Conservation (phyloP, 2,888 invertebrate species). For the Lysandra bellargus region DNA sequence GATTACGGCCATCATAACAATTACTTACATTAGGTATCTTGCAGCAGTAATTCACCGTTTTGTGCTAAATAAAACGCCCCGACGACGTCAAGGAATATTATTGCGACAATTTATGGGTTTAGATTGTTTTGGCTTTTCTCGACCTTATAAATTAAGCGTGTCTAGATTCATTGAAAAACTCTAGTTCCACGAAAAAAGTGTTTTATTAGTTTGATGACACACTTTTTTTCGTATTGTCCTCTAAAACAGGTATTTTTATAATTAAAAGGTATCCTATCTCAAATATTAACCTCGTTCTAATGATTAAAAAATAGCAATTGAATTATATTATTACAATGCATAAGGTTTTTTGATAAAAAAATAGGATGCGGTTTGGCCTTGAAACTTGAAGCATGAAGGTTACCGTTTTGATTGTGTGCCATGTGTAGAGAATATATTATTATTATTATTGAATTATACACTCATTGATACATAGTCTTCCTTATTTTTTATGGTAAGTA, state of each 20-base stretch:
- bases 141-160: background rate
- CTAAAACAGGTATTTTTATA: background rate
- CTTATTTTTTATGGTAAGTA: too few species aligned
- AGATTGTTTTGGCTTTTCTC: conserved; percentile 16
- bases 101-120: background rate
- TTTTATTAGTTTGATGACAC: background rate
- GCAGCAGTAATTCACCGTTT: background rate
- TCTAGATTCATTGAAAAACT: background rate
- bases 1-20: background rate
- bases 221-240: background rate
- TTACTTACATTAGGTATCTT: background rate
- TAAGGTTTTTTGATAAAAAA: background rate
- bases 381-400: background rate
- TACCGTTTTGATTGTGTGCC: background rate
- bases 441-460: too few species aligned
- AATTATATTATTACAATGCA: background rate
- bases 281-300: background rate
- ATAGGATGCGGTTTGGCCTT: background rate
- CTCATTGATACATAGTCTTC: too few species aligned
- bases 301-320: background rate
- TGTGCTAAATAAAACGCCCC: background rate
- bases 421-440: too few species aligned
- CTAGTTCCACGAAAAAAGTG: background rate
- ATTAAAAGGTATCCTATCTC: background rate
- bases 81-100: background rate